Base-by-base conservation (phyloP, 2,888 invertebrate genomes). In the Euphydryas editha region DNA sequence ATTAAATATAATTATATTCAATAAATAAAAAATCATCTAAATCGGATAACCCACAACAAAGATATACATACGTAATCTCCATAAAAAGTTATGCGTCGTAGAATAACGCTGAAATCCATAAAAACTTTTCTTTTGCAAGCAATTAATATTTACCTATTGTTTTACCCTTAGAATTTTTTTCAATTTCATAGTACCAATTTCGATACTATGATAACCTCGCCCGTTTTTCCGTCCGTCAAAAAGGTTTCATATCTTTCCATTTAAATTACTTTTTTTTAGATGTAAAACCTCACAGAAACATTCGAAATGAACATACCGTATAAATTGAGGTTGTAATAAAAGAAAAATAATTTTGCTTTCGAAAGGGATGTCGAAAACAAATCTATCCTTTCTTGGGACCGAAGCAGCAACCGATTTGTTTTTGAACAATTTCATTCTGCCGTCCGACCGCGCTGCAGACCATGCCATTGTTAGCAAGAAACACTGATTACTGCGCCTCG, bases 401-500 rank as follows among this genome's bases (percentile, higher is more conserved):
- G 57, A 68, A 67, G 71, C 67, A 65, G 64, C 72, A 69, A 73
- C 73, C 71, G 70, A 70, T 72, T 73, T 73, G 72, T 72, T 73
- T 73, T 72, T 70, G 63, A 63, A 65, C 69, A 71, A 71, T 74
- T 73, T 70, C 68, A 73, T 73, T 72, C 71, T 57, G 60, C 71
- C 73, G 72, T 73, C 72, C 72, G 69, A 59, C 65, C 69, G 70
- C 68, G 68, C 59, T 67, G 65, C 69, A 54, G 72, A 69, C 71
- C 68, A 62, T 65, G 66, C 79, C 81, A 84, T 83, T 84, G 83
- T 83, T 68, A 77, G 75, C 76, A 78, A 77, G 76, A 57, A 63
- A 63, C 83, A 76, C 80, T 88, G 91, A 90, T 90, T 90, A 86
- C 88, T 81, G 76, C 81, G 83, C 80, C 78, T 79, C 76, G 87